Percentiles rank a stretch among this genome's conserved stretches.
These are phyloP conservation scores for human DNA, from an alignment of 2,113 vertebrate genomes.

Conservation along the genomic window GRCh38 chr4:149200501-149201000, in stretches of 20 bases:
- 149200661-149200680: conserved; percentile 70
- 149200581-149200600: conserved; percentile 57
- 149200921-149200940: background rate
- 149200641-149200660: conserved; percentile 60
- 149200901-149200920: rapidly evolving
- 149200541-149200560: conserved; percentile 76
- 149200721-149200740: conserved; percentile 57
- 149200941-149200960: background rate
- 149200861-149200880: background rate
- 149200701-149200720: conserved; percentile 53
- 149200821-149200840: background rate
- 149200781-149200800: conserved; percentile 48
- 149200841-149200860: background rate
- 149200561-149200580: conserved; percentile 73
- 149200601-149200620: conserved; percentile 11
- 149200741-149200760: conserved; percentile 48
- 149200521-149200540: conserved; percentile 81
- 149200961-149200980: background rate
- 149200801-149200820: background rate
- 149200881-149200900: background rate
- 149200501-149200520: conserved; percentile 80
- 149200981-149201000: background rate
- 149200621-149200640: conserved; percentile 43
- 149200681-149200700: conserved; percentile 70
- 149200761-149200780: conserved; percentile 33